phyloP scores from a whole-genome alignment of 37 sponge, comb jelly and placozoan genomes.

The Corticium candelabrum region DNA sequence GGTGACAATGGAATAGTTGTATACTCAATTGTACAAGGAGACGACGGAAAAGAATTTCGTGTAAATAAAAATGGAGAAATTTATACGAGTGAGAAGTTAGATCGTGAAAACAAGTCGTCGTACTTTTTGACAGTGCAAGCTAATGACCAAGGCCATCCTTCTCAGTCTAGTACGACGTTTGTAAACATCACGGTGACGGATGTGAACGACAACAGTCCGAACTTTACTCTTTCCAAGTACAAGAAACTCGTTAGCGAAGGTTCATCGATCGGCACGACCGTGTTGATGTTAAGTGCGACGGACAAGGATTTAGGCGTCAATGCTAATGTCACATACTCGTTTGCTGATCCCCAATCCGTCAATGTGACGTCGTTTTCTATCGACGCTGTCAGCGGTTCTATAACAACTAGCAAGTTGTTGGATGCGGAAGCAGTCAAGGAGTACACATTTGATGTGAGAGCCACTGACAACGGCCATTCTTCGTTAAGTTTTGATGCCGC shows the following conservation, averaged over 20 bases:
- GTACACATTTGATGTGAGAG: neutral
- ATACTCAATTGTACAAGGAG: no score
- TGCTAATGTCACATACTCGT: neutral
- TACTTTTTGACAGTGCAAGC: no score
- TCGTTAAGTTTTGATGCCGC: neutral
- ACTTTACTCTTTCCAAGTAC: neutral
- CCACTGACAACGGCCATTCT: neutral
- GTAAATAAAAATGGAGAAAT: no score
- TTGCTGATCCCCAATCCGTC: no score
- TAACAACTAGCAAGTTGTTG: neutral
- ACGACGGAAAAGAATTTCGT: no score
- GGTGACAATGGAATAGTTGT: neutral
- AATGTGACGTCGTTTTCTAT: neutral
- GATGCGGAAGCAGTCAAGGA: neutral
- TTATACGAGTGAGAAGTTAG: no score
- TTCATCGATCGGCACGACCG: neutral
- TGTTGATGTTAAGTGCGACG: neutral
- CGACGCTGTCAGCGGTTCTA: neutral
- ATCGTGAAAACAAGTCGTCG: no score
- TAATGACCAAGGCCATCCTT: no score
- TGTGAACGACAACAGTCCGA: neutral
- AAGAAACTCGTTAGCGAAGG: neutral
- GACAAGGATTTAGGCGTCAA: neutral
- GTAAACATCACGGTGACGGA: no score
- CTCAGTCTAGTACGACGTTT: no score